Evolutionary conservation across 2,797 vertebrate genomes (phyloP), one percentile per base, ranked within the genome.

Genomic region (Allochrocebus solatus): DNA sequence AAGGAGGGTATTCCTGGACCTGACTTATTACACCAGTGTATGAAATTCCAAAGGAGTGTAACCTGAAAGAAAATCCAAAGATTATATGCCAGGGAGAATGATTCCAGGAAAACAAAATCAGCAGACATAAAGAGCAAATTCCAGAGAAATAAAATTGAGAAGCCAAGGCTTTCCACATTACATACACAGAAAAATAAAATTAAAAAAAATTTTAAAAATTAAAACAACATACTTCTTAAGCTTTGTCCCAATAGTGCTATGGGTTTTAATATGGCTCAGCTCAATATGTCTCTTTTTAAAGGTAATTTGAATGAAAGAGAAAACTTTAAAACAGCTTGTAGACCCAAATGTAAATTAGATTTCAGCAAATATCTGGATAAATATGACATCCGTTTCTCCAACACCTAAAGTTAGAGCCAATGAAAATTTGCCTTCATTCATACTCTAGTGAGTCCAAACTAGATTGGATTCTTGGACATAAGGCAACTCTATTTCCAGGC

Each of bases 141-240:
- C 16, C n/a, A 72, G 39, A 93, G 22, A 9, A 16, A 53, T 53
- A 33, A 67, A 76, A 86, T 55, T 16, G 9, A 43, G 82, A 79
- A 55, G 6, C 36, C 24, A 57, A 72, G 3, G 24, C 14, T 55
- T 79, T 79, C 59, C 57, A 79, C 43, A 14, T 10, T 33, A 21
- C 8, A 16, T 30, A 39, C 19, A 46, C 26, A 24, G 2, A 16
- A 11, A 48, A 11, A 50, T 50, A 50, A 16, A 50, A 50, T 16
- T 5, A 0, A 16, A 50, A 50, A 16, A 17, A 16, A 0, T 16
- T 50, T 16, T 0, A 16, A 24, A 7, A 26, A 26, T 50, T 50
- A 8, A 43, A 9, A 21, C 36, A 4, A 19, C 8, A 3, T 26
- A 10, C 6, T 59, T 8, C 64, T 11, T 33, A 39, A 36, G 1